Evolutionary conservation across 2,797 vertebrate species (phyloP).

Genomic region (Aphelocoma californica): DNA sequence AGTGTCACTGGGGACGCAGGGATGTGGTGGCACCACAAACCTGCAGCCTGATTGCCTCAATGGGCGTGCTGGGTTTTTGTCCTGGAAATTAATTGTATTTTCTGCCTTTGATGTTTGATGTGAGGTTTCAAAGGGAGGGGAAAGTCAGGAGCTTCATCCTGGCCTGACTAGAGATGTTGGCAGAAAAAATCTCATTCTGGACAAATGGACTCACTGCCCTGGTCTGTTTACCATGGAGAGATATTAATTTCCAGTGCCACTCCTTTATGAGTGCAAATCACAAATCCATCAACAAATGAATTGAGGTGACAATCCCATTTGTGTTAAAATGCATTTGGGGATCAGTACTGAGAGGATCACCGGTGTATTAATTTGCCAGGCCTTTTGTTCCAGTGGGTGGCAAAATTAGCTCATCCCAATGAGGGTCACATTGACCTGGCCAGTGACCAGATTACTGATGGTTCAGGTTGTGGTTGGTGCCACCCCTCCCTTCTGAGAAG

Average conservation of each 20-base stretch:
- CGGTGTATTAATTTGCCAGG: conserved; percentile 27
- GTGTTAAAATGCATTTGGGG: conserved; percentile 53
- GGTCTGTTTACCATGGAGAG: conserved; percentile 16
- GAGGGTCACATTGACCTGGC: background rate
- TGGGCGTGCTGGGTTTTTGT: background rate
- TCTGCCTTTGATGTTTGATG: background rate
- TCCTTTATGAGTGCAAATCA: conserved; percentile 38
- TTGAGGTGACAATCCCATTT: conserved; percentile 66
- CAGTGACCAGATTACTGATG: background rate
- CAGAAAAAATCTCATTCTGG: background rate
- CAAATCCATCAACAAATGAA: conserved; percentile 66
- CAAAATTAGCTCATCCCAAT: conserved; percentile 12
- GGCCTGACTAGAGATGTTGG: background rate
- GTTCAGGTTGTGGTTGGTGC: background rate
- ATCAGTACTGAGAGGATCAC: conserved; percentile 58
- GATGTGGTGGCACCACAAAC: background rate
- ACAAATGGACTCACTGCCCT: background rate
- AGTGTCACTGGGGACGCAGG: background rate
- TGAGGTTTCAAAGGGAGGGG: background rate
- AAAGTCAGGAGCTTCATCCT: background rate
- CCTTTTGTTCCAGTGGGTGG: conserved; percentile 32
- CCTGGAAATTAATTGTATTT: background rate
- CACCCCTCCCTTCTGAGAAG: background rate
- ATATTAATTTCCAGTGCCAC: conserved; percentile 47
- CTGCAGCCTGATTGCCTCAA: background rate